Evolutionary conservation across 2,797 vertebrate species (phyloP).

Genomic region (Mycteria americana): DNA sequence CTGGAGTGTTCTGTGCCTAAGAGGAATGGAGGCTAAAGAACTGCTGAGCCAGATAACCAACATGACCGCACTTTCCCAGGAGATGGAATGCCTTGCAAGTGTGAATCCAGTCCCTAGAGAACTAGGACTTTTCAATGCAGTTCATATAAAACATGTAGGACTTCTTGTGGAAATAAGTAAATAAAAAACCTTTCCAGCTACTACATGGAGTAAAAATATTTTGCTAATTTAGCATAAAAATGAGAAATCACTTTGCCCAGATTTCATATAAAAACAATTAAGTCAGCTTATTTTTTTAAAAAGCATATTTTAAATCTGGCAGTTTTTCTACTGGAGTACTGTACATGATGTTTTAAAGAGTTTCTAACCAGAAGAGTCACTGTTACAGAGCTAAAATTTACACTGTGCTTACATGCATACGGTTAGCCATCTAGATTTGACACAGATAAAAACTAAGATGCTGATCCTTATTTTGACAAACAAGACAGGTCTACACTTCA

Average conservation of each 20-base stretch:
- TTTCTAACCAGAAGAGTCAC: constrained; percentile 41
- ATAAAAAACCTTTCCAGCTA: constrained; percentile 32
- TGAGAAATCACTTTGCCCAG: constrained; percentile 7
- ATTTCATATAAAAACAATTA: constrained; percentile 24
- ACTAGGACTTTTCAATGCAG: not conserved
- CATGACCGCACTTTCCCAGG: not conserved
- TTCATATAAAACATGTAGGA: constrained; percentile 9
- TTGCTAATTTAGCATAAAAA: constrained; percentile 33
- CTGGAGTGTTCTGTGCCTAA: not conserved
- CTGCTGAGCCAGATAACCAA: not conserved
- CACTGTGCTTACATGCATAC: constrained; percentile 50
- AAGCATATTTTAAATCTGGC: constrained; percentile 6
- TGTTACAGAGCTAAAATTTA: constrained; percentile 57
- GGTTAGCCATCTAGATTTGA: constrained; percentile 59
- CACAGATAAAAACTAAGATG: constrained; percentile 59
- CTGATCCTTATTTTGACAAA: constrained; percentile 60
- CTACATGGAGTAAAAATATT: constrained; percentile 43
- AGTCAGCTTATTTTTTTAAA: not conserved
- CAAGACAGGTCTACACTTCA: constrained; percentile 63
- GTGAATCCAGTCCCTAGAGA: not conserved
- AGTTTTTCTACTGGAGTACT: constrained; percentile 65
- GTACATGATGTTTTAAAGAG: constrained; percentile 44
- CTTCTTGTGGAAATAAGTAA: constrained; percentile 32
- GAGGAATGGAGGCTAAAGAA: not conserved
- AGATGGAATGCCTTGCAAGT: not conserved